Conservation (phyloP, 2,113 vertebrate species). For the Enhydra lutris region DNA sequence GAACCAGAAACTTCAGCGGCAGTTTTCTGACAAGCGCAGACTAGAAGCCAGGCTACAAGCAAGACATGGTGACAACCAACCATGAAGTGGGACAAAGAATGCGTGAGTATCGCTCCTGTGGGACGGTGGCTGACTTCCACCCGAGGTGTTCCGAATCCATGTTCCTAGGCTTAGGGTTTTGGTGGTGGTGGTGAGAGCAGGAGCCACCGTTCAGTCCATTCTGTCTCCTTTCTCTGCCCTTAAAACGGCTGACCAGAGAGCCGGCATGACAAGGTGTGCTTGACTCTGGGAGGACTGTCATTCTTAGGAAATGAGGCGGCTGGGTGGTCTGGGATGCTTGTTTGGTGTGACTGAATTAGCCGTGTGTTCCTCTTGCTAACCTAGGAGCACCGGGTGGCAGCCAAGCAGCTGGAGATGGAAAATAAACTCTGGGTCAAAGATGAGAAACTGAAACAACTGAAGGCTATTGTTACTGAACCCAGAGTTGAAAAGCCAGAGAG, state of each 20-base stretch:
- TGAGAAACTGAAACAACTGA: conserved; percentile 98
- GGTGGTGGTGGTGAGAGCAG: too few species aligned
- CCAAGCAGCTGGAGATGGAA: conserved; percentile 97
- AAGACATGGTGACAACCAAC: conserved; percentile 90
- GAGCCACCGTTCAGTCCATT: too few species aligned
- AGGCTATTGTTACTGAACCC: conserved; percentile 94
- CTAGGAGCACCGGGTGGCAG: conserved; percentile 93
- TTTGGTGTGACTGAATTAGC: neutral
- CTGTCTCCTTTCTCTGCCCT: neutral
- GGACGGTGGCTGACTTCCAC: neutral
- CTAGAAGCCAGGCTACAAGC: conserved; percentile 93
- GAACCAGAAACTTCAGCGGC: conserved; percentile 89
- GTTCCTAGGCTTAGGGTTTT: neutral
- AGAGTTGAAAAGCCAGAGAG: conserved; percentile 86
- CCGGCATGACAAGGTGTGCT: neutral
- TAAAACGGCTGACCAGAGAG: too few species aligned
- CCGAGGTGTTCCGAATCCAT: neutral
- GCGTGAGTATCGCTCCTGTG: conserved; percentile 85
- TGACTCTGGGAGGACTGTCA: neutral
- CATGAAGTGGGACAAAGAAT: conserved; percentile 96
- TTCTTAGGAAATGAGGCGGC: neutral
- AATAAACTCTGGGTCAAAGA: conserved; percentile 99
- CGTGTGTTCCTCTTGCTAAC: neutral
- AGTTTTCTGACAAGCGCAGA: conserved; percentile 90
- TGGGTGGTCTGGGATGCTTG: neutral